phyloP scores from a whole-genome alignment of 1,140 invertebrate genomes.

The Trichoplusia ni region DNA sequence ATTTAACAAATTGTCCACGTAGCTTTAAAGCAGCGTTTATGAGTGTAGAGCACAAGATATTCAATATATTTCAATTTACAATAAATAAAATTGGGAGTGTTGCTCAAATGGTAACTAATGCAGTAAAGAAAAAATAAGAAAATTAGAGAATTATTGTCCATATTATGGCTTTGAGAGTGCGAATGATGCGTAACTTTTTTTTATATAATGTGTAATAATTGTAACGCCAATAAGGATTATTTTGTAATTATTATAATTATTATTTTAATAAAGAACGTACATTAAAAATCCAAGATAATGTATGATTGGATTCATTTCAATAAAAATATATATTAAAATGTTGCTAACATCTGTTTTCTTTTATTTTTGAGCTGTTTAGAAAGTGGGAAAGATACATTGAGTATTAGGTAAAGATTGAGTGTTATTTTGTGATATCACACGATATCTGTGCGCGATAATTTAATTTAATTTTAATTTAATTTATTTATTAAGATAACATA shows the following conservation, averaged over 20 bases:
- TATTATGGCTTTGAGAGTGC: conserved; percentile 66
- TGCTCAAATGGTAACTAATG: conserved; percentile 64
- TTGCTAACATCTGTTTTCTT: conserved; percentile 74
- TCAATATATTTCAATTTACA: conserved; percentile 65
- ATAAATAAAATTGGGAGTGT: conserved; percentile 51
- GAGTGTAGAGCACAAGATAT: conserved; percentile 73
- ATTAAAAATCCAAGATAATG: conserved; percentile 76
- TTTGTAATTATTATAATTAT: conserved; percentile 80
- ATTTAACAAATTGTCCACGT: conserved; percentile 75
- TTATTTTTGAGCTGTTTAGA: conserved; percentile 37
- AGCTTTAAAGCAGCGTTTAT: conserved; percentile 74
- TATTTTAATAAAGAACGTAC: conserved; percentile 75
- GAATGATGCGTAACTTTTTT: conserved; percentile 66
- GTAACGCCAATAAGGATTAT: conserved; percentile 73
- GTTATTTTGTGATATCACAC: conserved; percentile 4
- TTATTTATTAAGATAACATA: no score
- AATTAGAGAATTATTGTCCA: conserved; percentile 62
- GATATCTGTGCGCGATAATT: conserved; percentile 6
- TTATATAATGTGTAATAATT: conserved; percentile 66
- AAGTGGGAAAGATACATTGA: background rate
- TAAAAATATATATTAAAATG: conserved; percentile 82
- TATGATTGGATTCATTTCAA: conserved; percentile 80
- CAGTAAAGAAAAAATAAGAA: conserved; percentile 42
- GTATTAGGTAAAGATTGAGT: background rate
- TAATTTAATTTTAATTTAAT: no score